Base-by-base conservation (phyloP, 2,797 vertebrate species). In the Spatula clypeata region DNA sequence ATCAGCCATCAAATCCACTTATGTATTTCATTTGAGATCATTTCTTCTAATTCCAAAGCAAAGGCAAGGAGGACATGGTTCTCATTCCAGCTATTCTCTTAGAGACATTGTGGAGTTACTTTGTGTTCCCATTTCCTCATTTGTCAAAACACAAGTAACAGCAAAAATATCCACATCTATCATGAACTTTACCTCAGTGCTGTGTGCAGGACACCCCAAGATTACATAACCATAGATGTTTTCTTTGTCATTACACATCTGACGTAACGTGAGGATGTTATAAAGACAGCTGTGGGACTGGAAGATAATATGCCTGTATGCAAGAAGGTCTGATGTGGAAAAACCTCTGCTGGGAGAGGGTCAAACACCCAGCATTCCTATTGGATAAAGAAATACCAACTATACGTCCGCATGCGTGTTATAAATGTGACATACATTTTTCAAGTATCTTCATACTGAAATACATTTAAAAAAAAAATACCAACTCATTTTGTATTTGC, bases 371-470 rank as follows among this genome's bases (percentile, higher is more conserved):
- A 57, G 32, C 15, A 34, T 23, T 65, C 36, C 44, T 29, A 11
- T 2, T 26, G 13, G 70, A 60, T 60, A 60, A 31, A 90, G 18
- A 27, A 74, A n/a, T 26, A 27, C 20, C 40, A 15, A 2, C 31
- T 26, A 0, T 3, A 18, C 1, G 26, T 40, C 53, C 29, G 24
- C 27, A 15, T 0, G 0, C 54, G 19, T 6, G 38, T 76, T 6
- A 91, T 84, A 82, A 62, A 66, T 2, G 4, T 12, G 3, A 47
- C 54, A 44, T 27, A 23, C 1, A 0, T 45, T 54, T 67, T 27
- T 44, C 11, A 45, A 71, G 80, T n/a, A 76, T 40, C 34, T 92
- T 80, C 29, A 53, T 27, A 69, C 9, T 74, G 61, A 85, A 84
- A 80, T 9, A 38, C 12, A 61, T 13, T 23, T 11, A 21, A 45